Evolutionary conservation across 2,113 vertebrate genomes (phyloP).

Genomic region (Psilopogon haemacephalus): DNA sequence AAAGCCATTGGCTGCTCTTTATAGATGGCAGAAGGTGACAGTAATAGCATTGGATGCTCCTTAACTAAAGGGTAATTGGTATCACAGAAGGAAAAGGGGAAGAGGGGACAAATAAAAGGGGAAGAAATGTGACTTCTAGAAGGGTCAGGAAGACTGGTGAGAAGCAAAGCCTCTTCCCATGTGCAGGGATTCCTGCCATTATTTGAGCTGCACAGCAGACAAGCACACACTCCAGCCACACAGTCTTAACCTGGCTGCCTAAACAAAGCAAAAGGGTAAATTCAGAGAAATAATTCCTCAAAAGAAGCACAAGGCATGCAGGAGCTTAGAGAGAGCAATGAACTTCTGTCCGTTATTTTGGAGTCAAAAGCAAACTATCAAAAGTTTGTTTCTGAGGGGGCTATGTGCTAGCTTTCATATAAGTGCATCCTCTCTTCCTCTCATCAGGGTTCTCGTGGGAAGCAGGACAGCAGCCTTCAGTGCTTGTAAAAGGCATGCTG

Average conservation of each 20-base stretch:
- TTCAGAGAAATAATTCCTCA: constrained; percentile 33
- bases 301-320: not conserved
- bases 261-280: constrained; percentile 32
- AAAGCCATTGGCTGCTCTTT: constrained; percentile 10
- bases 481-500: constrained; percentile 19
- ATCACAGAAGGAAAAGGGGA: not conserved
- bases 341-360: not conserved
- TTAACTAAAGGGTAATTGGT: constrained; percentile 23
- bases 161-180: not conserved
- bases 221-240: not conserved
- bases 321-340: constrained; percentile 24
- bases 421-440: constrained; percentile 6
- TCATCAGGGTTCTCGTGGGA: constrained; percentile 41
- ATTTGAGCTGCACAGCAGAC: not conserved
- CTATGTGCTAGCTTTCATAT: not conserved
- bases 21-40: not conserved
- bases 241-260: not conserved
- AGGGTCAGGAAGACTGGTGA: not conserved
- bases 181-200: not conserved
- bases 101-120: not conserved
- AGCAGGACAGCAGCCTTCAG: constrained; percentile 62
- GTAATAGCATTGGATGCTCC: not conserved
- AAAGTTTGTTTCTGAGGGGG: not conserved
- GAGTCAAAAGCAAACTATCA: constrained; percentile 11
- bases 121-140: constrained; percentile 4